Evolutionary conservation across 2,797 vertebrate species (phyloP).

Genomic region (Manis javanica): DNA sequence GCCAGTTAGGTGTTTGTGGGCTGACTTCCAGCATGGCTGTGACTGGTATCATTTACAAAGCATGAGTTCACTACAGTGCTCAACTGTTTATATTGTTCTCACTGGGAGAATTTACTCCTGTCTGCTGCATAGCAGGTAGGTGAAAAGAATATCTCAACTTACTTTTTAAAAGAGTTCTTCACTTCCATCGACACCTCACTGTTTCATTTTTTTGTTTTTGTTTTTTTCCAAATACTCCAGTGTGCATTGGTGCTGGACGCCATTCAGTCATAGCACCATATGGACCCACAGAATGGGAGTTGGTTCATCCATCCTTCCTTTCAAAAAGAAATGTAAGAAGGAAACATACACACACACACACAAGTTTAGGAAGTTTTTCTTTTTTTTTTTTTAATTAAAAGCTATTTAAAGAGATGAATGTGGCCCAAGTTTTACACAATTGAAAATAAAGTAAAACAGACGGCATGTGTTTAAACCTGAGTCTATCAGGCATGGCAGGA

Average conservation of each 20-base stretch:
- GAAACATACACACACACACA: constrained; percentile 65
- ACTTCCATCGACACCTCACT: constrained; percentile 53
- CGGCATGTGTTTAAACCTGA: constrained; percentile 82
- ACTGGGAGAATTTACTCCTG: constrained; percentile 51
- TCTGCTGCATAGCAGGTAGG: constrained; percentile 46
- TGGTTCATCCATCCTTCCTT: constrained; percentile 42
- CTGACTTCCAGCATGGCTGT: not conserved
- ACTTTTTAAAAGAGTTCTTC: constrained; percentile 63
- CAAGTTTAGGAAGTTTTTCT: constrained; percentile 88
- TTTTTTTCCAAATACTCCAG: constrained; percentile 24
- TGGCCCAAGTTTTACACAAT: constrained; percentile 97
- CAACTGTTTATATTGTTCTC: constrained; percentile 43
- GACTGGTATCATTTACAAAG: constrained; percentile 39
- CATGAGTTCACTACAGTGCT: constrained; percentile 8
- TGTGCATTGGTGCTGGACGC: constrained; percentile 54
- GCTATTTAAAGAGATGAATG: constrained; percentile 93
- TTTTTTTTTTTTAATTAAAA: constrained; percentile 89
- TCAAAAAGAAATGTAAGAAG: constrained; percentile 66
- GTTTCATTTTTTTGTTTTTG: not conserved
- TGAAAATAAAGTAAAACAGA: constrained; percentile 88
- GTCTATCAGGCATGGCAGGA: constrained; percentile 79
- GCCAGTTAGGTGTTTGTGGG: not conserved
- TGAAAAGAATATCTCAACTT: constrained; percentile 41
- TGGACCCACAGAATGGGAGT: constrained; percentile 87
- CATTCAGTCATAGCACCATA: constrained; percentile 84